Evolutionary conservation across 2,888 invertebrate species (phyloP), one percentile per base, ranked within the genome.

Genomic region (Trileptium ribeirensis): DNA sequence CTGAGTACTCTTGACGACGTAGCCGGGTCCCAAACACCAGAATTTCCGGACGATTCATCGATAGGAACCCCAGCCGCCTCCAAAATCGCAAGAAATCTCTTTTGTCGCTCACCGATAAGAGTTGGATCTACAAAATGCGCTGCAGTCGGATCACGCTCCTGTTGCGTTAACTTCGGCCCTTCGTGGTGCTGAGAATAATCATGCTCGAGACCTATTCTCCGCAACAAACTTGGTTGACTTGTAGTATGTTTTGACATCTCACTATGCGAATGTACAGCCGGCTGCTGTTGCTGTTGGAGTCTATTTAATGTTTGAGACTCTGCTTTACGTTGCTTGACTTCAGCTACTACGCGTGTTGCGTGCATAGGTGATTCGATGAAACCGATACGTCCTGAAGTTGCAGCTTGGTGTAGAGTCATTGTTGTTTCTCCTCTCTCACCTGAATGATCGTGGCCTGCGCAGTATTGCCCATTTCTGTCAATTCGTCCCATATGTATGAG

Each of bases 291-390:
- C 24, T 51, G 51, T 51, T 51, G 51, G 24, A 15, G 51, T 24
- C 24, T 8, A 15, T 8, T 24, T 51, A 51, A 8, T 15, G 51
- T 24, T 51, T 51, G 8, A 15, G 51, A 51, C 24, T 8, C 51
- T 51, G 24, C 24, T 0, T 86, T 82, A 81, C 91, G 90, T 88
- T 93, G 93, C 0, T 95, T 92, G 3, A 94, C 94, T 89, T 95
- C 93, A 1, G 93, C 92, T 29, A 94, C 92, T 67, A 94, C 94
- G 91, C 94, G 94, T 38, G 95, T 96, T 51, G 96, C 96, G 81
- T 95, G 89, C 34, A 95, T 92, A 1, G 97, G 96, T 29, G 94
- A 94, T 39, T 94, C 95, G 78, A 95, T 92, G 39, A 96, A 92
- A 33, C 95, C 95, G 83, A 97, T 90, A 0, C 96, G 90, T 0